Evolutionary conservation across 2,797 vertebrate species (phyloP).

Genomic region (Sebastes diaconus): DNA sequence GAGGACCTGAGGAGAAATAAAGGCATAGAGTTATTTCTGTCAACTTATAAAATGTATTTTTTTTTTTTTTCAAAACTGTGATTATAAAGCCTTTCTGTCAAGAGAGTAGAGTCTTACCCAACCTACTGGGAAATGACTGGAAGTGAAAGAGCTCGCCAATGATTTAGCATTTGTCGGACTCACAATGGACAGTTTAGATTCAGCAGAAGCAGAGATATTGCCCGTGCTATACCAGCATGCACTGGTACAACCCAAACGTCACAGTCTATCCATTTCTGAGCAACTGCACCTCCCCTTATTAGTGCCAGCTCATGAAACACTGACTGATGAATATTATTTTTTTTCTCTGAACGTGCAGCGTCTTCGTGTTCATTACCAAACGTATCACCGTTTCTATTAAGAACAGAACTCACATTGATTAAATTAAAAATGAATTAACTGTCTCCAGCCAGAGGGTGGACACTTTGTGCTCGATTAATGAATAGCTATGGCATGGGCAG

Average conservation of each 20-base stretch:
- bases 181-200: neutral
- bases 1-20: conserved; percentile 75
- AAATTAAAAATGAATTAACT: conserved; percentile 56
- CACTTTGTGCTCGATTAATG: conserved; percentile 36
- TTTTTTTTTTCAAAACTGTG: rapidly evolving
- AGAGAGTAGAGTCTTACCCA: neutral
- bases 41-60: too few species aligned
- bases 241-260: neutral
- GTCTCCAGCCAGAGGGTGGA: conserved; percentile 33
- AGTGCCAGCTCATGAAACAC: neutral
- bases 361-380: conserved; percentile 25
- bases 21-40: neutral
- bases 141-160: neutral
- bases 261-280: neutral
- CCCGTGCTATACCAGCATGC: neutral
- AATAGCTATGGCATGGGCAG: conserved; percentile 19
- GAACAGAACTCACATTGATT: conserved; percentile 38
- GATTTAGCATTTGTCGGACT: neutral
- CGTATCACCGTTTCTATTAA: conserved; percentile 37
- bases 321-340: neutral
- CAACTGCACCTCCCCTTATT: neutral
- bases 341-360: neutral
- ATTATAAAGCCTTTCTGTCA: neutral
- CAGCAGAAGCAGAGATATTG: neutral
- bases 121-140: neutral